A percentile compares a stretch with the other conserved stretches of the same genome.
Conservation (phyloP, 64 coral and sea anemone genomes). For the Dendrophyllia cribrosa region DNA sequence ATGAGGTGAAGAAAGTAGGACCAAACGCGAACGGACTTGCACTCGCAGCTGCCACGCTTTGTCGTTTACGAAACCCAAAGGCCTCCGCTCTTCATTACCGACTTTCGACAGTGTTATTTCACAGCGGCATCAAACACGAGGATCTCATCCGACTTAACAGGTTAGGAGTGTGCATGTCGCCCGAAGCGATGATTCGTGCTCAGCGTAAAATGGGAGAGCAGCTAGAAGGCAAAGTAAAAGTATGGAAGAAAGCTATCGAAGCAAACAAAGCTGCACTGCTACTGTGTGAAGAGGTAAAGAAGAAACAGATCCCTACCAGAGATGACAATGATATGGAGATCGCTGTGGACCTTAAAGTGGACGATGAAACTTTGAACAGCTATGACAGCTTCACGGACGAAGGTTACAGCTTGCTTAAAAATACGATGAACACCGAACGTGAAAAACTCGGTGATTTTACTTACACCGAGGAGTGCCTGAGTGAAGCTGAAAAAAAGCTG, state of each 20-base stretch:
- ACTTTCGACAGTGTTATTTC: slow-evolving; percentile 33
- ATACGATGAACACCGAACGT: neutral
- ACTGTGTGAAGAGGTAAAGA: neutral
- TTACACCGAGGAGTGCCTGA: neutral
- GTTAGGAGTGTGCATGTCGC: slow-evolving; percentile 43
- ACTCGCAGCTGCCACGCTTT: slow-evolving; percentile 18
- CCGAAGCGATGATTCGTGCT: neutral
- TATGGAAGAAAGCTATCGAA: neutral
- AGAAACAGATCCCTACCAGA: neutral
- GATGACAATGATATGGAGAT: slow-evolving; percentile 11
- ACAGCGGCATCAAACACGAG: slow-evolving; percentile 28
- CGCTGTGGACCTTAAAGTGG: neutral
- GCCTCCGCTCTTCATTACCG: slow-evolving; percentile 24
- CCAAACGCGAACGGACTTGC: slow-evolving; percentile 28
- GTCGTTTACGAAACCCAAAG: slow-evolving; percentile 12
- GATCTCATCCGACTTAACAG: slow-evolving; percentile 27
- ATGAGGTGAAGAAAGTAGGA: slow-evolving; percentile 7
- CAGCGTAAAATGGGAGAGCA: slow-evolving; percentile 12
- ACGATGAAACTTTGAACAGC: neutral
- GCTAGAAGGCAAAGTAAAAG: neutral
- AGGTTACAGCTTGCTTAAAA: slow-evolving; percentile 13
- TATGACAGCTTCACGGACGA: slow-evolving; percentile 7
- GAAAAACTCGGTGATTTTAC: neutral
- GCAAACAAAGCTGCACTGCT: neutral
- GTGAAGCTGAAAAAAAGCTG: neutral